Base-by-base conservation (phyloP, 2,797 vertebrate genomes). In the Microchirus variegatus region DNA sequence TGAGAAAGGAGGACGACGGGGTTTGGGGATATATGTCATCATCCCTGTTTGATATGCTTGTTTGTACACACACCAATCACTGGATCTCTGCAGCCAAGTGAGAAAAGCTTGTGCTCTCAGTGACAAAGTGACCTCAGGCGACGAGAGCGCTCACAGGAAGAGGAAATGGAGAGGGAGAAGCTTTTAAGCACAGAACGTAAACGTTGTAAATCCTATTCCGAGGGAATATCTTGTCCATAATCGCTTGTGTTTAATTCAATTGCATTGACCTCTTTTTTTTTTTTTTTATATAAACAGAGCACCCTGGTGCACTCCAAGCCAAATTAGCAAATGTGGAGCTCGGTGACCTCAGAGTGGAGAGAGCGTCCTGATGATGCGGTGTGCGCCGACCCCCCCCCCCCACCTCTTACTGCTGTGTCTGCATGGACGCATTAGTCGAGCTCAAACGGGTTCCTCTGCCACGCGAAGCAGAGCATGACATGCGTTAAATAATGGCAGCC, bases 381-480 rank as follows among this genome's bases (percentile, higher is more conserved):
- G 74, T 53, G 70, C n/a, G 22, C 22, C 22, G 22, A 3, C 74
- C 31, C 31, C 31, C 78, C 77, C 53, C 88, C 85, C 85, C 87
- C 84, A 72, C 84, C 84, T 82, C 89, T 81, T 65, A 57, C 76
- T 14, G 82, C 91, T 86, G 89, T 75, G 90, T 82, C 87, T 87
- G 89, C 85, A 84, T 58, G 63, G 85, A 90, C 70, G 89, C 85
- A 87, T 94, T 91, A 94, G 90, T 69, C 78, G 22, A 54, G 91
- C 42, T 77, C 68, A 89, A 79, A 84, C 77, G 87, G 87, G 75
- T 81, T 87, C 85, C 86, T 87, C 87, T 73, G 76, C 83, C 81
- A 85, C 73, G 87, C 91, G 91, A 94, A 95, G 93, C 93, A 90
- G 92, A 94, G 92, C 91, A 69, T 94, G 94, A 94, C 92, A 93